Base-by-base conservation (phyloP, 1,140 invertebrate genomes). In the Neodiprion virginianus region DNA sequence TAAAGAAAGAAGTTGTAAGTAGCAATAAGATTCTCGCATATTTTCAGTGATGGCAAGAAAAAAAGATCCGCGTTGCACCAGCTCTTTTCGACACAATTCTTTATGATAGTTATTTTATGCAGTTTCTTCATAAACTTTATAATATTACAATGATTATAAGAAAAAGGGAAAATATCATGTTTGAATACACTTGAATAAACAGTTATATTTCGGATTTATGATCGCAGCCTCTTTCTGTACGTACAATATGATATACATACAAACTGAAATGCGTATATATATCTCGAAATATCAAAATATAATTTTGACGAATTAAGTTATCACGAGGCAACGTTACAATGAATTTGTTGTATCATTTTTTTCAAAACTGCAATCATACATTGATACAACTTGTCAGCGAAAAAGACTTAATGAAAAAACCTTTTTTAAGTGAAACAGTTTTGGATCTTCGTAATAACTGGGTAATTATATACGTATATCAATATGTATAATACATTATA, bases 161-260 rank as follows among this genome's bases (percentile, higher is more conserved):
- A 40, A 5, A 40, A 40, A 40, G 0, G 28, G 28, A 40, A 40
- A 40, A 40, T 1, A 40, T 40, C 28, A 40, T 40, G 28, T 40
- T 40, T 40, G 28, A 40, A 69, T 69, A 69, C 67, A 69, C 67
- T 21, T 69, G 67, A 69, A 69, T 69, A 17, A 69, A 17, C 12
- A 65, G 23, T 21, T 69, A 12, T 69, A 69, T 69, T 69, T 69
- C 23, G 67, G 4, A 69, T 28, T 23, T 14, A 21, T 69, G 23
- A 23, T 21, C 14, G 14, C 23, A 69, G 67, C 67, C 67, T 23
- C 67, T 69, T 12, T 23, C 40, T 23, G 21, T 23, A 69, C 12
- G 21, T 23, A 69, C 21, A 7, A 40, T 40, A 40, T 40, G 5
- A 5, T 17, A 7, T 11, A 65, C 7, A 65, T 65, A 21, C 12